Evolutionary conservation across 2,797 vertebrate species (phyloP).

Genomic region (Echeneis naucrates): DNA sequence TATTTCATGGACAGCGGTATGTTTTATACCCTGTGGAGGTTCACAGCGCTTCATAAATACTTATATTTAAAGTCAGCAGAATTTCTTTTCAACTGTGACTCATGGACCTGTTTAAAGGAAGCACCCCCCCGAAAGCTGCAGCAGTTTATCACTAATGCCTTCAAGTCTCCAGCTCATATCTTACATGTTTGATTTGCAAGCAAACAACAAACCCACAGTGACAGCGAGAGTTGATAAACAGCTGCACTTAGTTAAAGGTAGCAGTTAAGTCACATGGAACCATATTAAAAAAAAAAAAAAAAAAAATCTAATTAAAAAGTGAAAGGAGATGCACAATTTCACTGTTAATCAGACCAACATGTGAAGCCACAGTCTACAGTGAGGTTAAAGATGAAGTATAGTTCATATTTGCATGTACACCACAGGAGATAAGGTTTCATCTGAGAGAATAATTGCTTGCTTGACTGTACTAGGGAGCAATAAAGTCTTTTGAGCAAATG

Average conservation of each 20-base stretch:
- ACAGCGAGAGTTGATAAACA: conserved; percentile 42
- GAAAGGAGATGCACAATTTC: not conserved
- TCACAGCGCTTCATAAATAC: conserved; percentile 72
- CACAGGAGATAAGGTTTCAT: conserved; percentile 57
- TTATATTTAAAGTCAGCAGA: conserved; percentile 68
- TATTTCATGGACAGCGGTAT: conserved; percentile 66
- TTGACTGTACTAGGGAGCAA: conserved; percentile 43
- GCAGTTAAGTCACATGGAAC: conserved; percentile 15
- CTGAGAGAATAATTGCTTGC: conserved; percentile 63
- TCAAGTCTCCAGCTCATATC: conserved; percentile 40
- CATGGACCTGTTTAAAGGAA: conserved; percentile 60
- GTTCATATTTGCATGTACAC: conserved; percentile 66
- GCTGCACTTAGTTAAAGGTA: conserved; percentile 26
- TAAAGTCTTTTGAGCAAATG: conserved; percentile 61
- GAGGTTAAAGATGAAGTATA: conserved; percentile 53
- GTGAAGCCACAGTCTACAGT: conserved; percentile 1
- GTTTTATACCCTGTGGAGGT: conserved; percentile 62
- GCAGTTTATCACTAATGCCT: conserved; percentile 62
- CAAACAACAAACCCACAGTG: conserved; percentile 22
- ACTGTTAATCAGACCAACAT: conserved; percentile 19
- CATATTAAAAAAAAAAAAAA: not conserved
- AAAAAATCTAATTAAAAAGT: conserved; percentile 1
- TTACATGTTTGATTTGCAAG: conserved; percentile 64
- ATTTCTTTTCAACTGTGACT: conserved; percentile 66
- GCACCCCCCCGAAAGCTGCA: conserved; percentile 40